phyloP scores from a whole-genome alignment of 2,888 invertebrate species.

The Tipula helvola region DNA sequence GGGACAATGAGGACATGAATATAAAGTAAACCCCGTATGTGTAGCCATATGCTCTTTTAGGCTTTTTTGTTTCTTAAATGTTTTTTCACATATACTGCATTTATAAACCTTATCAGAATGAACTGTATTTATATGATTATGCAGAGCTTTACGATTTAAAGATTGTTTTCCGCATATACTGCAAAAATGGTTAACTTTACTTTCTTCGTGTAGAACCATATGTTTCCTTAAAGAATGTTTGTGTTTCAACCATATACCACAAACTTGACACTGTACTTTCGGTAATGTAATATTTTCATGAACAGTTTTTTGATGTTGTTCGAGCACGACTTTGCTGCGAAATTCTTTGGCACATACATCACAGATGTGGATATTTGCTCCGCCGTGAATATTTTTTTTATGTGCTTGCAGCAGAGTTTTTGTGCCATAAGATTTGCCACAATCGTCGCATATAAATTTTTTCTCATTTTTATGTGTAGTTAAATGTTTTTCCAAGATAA shows the following conservation, averaged over 20 bases:
- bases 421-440: too few species aligned
- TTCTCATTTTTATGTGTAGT: too few species aligned
- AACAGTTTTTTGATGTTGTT: conserved; percentile 24
- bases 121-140: conserved; percentile 30
- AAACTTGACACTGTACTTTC: conserved; percentile 30
- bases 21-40: conserved; percentile 33
- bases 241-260: conserved; percentile 32
- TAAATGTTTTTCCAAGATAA: too few species aligned
- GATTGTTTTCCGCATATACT: conserved; percentile 26
- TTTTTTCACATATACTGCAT: conserved; percentile 30
- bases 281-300: conserved; percentile 27
- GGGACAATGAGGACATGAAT: conserved; percentile 32
- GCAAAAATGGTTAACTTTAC: conserved; percentile 26
- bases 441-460: too few species aligned
- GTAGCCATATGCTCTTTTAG: conserved; percentile 31
- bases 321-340: conserved; percentile 28
- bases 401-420: conserved; percentile 26
- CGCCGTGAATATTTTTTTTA: conserved; percentile 21
- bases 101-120: conserved; percentile 28
- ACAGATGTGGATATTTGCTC: background rate
- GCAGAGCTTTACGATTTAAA: conserved; percentile 22
- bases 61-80: conserved; percentile 24
- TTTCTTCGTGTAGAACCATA: conserved; percentile 27
- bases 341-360: conserved; percentile 33
- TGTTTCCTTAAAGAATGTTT: conserved; percentile 30